A percentile compares a stretch with the other conserved stretches of the same genome.
These are phyloP conservation scores for Regulus satrapa DNA, from an alignment of 2,113 vertebrate species.

Conservation along the genomic window DNA sequence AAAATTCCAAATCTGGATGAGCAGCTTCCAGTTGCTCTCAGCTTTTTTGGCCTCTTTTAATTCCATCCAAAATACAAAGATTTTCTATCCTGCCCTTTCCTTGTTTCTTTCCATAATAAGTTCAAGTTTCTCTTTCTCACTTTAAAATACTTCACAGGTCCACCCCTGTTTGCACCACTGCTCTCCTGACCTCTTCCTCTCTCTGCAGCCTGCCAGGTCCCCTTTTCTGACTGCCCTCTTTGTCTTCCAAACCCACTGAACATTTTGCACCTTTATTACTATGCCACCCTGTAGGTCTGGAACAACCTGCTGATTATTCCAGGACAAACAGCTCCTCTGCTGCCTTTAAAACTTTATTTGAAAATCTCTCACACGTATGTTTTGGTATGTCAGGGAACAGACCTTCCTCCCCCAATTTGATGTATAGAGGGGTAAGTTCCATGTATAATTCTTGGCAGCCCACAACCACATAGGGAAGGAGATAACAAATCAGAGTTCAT, in stretches of 20 bases:
- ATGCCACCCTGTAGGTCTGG: background rate
- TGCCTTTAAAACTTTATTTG: background rate
- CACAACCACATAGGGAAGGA: background rate
- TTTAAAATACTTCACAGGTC: background rate
- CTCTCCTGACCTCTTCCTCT: background rate
- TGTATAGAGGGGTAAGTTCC: background rate
- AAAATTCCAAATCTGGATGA: background rate
- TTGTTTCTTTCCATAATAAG: background rate
- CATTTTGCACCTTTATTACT: background rate
- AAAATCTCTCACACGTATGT: background rate
- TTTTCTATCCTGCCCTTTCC: background rate
- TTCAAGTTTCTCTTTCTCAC: background rate
- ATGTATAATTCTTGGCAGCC: background rate
- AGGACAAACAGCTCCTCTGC: background rate
- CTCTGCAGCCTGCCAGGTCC: background rate
- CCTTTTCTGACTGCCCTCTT: background rate
- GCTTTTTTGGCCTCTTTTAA: background rate
- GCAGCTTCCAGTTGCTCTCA: background rate
- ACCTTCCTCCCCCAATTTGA: background rate
- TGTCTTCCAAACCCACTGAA: background rate
- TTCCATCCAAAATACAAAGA: background rate
- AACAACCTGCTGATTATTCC: constrained; percentile 26
- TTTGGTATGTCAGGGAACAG: background rate
- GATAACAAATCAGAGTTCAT: background rate
- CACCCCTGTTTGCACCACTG: background rate